Conservation (phyloP, 2,113 vertebrate species). For the Brevimyrus niger region DNA sequence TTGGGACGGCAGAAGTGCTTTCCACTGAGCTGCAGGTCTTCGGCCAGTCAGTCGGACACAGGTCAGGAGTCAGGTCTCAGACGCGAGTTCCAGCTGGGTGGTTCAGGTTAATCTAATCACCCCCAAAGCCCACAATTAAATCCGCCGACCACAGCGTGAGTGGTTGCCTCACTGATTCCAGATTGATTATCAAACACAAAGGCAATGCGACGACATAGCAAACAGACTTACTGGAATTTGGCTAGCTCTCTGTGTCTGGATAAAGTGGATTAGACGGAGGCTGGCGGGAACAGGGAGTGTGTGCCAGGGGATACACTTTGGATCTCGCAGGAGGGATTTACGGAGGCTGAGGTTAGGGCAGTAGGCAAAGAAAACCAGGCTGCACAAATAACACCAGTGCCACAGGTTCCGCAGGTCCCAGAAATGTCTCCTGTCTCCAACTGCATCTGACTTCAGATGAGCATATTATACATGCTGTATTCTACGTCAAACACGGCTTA, state of each 20-base stretch:
- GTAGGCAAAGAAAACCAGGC: neutral
- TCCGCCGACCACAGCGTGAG: neutral
- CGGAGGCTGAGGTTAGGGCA: neutral
- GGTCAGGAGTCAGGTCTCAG: neutral
- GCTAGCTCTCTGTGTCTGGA: neutral
- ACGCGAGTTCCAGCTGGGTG: neutral
- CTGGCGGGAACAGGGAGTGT: neutral
- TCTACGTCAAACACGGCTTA: neutral
- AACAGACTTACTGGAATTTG: neutral
- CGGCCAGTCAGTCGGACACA: neutral
- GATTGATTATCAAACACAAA: neutral
- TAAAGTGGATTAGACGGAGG: constrained; percentile 2
- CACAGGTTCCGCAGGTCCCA: neutral
- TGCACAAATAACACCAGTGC: neutral
- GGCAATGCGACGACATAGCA: neutral
- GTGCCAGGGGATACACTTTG: neutral
- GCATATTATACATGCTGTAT: neutral
- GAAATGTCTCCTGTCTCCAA: neutral
- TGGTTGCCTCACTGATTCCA: neutral
- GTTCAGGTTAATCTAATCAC: neutral
- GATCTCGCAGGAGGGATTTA: neutral
- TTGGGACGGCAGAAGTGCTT: neutral
- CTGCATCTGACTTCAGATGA: neutral
- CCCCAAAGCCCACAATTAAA: neutral
- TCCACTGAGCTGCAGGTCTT: neutral